Conservation (phyloP, 2,797 vertebrate species). For the Acrocephalus scirpaceus region DNA sequence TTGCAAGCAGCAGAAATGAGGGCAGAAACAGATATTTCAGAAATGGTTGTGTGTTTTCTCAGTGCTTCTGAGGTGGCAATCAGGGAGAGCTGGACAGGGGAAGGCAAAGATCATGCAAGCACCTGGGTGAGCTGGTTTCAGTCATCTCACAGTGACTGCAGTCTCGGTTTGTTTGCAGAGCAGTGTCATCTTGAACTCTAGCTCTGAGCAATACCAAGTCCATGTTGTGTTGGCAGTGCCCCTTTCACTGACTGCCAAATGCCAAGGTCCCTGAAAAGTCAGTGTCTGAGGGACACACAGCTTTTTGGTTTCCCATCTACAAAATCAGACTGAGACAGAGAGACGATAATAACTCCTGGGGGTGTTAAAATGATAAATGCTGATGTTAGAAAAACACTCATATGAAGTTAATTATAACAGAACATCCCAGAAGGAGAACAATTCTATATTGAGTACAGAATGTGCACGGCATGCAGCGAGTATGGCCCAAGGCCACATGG, state of each 20-base stretch:
- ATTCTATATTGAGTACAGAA: constrained; percentile 37
- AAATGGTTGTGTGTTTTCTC: background rate
- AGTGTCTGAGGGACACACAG: background rate
- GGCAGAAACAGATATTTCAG: background rate
- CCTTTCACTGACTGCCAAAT: background rate
- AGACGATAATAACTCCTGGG: background rate
- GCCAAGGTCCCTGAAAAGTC: background rate
- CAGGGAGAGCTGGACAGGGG: background rate
- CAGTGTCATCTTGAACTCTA: background rate
- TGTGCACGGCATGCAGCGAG: background rate
- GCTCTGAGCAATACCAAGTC: background rate
- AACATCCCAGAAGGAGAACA: constrained; percentile 48
- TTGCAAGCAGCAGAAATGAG: background rate
- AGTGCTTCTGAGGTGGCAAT: background rate
- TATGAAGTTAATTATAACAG: constrained; percentile 51
- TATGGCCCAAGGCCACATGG: background rate
- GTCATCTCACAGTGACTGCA: background rate
- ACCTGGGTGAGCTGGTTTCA: background rate
- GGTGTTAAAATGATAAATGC: constrained; percentile 22
- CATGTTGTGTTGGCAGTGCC: background rate
- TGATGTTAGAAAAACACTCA: background rate
- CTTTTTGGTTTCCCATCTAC: background rate
- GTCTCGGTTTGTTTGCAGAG: background rate
- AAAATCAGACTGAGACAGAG: background rate
- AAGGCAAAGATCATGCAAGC: background rate